Evolutionary conservation across 2,113 vertebrate genomes (phyloP).

Genomic region (Gambusia affinis): DNA sequence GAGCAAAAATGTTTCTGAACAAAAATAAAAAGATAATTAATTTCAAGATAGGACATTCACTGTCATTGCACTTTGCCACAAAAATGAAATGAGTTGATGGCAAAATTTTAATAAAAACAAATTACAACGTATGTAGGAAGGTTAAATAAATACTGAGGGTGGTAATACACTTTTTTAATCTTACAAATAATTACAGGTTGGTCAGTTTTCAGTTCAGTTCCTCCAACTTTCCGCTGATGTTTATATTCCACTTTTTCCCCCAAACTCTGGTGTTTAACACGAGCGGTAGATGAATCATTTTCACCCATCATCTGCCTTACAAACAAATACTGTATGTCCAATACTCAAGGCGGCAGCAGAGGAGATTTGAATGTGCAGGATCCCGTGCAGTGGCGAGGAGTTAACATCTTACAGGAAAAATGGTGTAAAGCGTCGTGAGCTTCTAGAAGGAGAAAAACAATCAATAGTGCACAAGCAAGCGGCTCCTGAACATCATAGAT

Average conservation of each 20-base stretch:
- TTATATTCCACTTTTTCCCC: not conserved
- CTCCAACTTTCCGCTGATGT: constrained; percentile 23
- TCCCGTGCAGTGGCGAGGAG: constrained; percentile 91
- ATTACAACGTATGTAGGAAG: constrained; percentile 56
- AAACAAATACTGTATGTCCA: not conserved
- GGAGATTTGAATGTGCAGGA: constrained; percentile 96
- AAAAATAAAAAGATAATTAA: constrained; percentile 70
- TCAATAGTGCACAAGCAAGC: constrained; percentile 50
- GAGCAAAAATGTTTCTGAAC: constrained; percentile 46
- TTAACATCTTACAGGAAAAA: constrained; percentile 98
- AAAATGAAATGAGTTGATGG: constrained; percentile 80
- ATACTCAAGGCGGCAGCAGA: constrained; percentile 86
- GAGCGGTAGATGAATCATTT: constrained; percentile 16
- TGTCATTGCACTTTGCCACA: constrained; percentile 98
- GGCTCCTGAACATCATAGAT: not conserved
- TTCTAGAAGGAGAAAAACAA: constrained; percentile 82
- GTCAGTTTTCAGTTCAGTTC: constrained; percentile 31
- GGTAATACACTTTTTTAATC: constrained; percentile 55
- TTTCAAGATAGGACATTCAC: constrained; percentile 79
- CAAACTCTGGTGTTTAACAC: constrained; percentile 6
- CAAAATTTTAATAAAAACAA: constrained; percentile 71
- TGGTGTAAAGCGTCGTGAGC: constrained; percentile 94
- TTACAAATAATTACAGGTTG: constrained; percentile 68
- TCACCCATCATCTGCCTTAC: not conserved
- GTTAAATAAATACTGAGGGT: constrained; percentile 66